A percentile compares a stretch with the other conserved stretches of the same genome.
phyloP scores from a whole-genome alignment of 2,113 vertebrate species.

The Macquaria ambigua region DNA sequence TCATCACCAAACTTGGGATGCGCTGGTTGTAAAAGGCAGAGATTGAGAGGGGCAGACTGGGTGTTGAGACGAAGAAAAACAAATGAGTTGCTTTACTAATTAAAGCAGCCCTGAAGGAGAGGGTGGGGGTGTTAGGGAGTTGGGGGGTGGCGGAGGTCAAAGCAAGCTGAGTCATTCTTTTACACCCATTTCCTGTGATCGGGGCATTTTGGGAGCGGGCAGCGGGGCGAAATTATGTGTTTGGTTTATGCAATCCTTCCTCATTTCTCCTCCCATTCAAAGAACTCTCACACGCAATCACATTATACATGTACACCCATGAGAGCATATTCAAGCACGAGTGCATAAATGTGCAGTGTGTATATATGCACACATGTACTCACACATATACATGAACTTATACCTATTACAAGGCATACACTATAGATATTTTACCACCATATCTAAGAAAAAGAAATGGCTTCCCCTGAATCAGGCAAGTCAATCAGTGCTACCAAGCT shows the following conservation, averaged over 20 bases:
- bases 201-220: slow-evolving; percentile 52
- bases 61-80: slow-evolving; percentile 66
- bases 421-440: not conserved
- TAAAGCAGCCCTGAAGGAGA: slow-evolving; percentile 67
- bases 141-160: slow-evolving; percentile 51
- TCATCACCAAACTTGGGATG: slow-evolving; percentile 73
- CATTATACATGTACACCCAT: not conserved
- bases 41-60: slow-evolving; percentile 33
- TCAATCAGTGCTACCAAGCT: not conserved
- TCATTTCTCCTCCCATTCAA: slow-evolving; percentile 30
- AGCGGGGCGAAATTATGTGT: slow-evolving; percentile 44
- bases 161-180: slow-evolving; percentile 75
- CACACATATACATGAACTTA: not conserved
- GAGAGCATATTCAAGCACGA: not conserved
- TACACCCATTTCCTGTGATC: slow-evolving; percentile 77
- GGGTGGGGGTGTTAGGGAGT: slow-evolving; percentile 58
- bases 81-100: slow-evolving; percentile 74
- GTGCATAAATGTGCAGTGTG: not conserved
- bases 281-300: slow-evolving; percentile 35
- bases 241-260: slow-evolving; percentile 49
- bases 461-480: not conserved
- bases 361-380: not conserved
- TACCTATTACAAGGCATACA: no score
- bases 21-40: slow-evolving; percentile 48
- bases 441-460: no score